Evolutionary conservation across 1,140 invertebrate genomes (phyloP), one percentile per base, ranked within the genome.

Genomic region (Diploscapter pachys): DNA sequence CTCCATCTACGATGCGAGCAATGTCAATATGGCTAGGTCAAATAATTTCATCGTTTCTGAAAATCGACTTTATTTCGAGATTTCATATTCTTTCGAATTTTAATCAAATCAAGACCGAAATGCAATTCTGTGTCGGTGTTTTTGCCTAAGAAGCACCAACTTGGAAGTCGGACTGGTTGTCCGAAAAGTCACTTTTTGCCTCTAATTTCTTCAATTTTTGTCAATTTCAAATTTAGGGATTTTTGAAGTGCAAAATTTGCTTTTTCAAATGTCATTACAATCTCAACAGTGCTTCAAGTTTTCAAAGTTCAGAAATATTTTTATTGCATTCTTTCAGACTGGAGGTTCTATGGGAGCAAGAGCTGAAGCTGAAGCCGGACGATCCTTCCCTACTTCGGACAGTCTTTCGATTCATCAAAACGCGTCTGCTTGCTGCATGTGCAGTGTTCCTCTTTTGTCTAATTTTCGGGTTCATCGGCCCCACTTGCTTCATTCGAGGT

Each of bases 381-480:
- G 57, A 79, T 9, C 83, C 83, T 6, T 83, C 80, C 13, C 57
- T 75, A 31, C 72, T 70, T 72, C 72, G 63, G 54, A 76, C 72
- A 54, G 51, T 78, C 61, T 78, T 51, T 9, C 84, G 83, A 73
- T 91, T 91, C 78, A 87, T 89, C 31, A 84, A 87, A 66, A 90
- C 88, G 31, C 86, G 90, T 62, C 79, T 90, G 55, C 81, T 89
- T 5, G 66, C 70, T n/a, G 86, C 89, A 5, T 87, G 87, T 48
- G 65, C 89, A 56, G 82, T 90, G 53, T 88, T 90, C 71, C 77
- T 88, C 4, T 78, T 88, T 3, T 88, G 88, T 62, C 80, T 90
- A 8, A 81, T 88, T 11, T 85, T 90, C 73, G 89, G 89, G 68
- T 91, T 91, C 82, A 80, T 91, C 69, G 89, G 88, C 73, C 89